Evolutionary conservation across 23 tunicate species (phyloP).

Genomic region (Phallusia fumigata): DNA sequence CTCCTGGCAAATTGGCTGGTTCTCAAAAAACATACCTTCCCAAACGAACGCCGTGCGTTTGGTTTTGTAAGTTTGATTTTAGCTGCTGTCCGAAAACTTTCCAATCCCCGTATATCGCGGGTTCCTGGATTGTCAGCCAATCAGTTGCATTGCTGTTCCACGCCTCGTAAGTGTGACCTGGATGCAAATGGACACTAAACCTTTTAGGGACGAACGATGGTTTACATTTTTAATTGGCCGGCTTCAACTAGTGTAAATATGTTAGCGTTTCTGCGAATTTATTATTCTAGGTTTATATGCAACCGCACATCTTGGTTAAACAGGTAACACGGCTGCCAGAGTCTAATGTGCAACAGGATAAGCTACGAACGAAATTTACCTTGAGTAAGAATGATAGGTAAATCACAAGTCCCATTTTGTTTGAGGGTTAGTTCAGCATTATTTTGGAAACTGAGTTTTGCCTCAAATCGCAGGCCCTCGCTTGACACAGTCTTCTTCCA

Average conservation of each 20-base stretch:
- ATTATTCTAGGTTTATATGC: too few species aligned
- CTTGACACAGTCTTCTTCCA: neutral
- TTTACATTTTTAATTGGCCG: too few species aligned
- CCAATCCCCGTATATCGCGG: neutral
- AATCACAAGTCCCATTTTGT: neutral
- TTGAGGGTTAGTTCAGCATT: neutral
- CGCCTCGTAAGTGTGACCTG: too few species aligned
- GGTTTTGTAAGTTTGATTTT: neutral
- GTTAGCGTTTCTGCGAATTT: too few species aligned
- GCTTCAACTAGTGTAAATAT: too few species aligned
- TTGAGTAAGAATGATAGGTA: neutral
- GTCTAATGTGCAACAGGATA: too few species aligned
- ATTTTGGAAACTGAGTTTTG: neutral
- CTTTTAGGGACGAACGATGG: too few species aligned
- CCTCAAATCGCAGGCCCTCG: neutral
- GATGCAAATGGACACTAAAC: too few species aligned
- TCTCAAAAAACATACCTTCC: neutral
- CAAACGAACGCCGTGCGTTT: neutral
- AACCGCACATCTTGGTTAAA: too few species aligned
- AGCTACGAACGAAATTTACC: neutral
- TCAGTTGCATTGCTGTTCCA: neutral
- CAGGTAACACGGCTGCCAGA: too few species aligned
- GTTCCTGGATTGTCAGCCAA: neutral
- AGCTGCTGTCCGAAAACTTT: slow-evolving; percentile 1
- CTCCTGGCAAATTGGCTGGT: too few species aligned